Evolutionary conservation across 2,797 vertebrate species (phyloP).

Genomic region (Catamblyrhynchus diadema): DNA sequence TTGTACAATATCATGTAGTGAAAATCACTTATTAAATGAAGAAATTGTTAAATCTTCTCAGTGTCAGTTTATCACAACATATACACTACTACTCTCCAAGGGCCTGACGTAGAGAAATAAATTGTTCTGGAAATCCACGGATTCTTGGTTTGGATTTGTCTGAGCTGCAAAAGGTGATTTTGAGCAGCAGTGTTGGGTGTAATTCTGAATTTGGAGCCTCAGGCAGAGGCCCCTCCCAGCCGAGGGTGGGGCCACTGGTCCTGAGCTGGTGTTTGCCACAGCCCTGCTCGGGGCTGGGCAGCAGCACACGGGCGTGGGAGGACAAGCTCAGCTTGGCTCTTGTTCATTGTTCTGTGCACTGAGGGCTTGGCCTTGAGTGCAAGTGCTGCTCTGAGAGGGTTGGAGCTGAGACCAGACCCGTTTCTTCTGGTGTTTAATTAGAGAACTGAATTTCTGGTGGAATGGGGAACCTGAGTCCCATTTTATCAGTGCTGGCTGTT

Average conservation of each 20-base stretch:
- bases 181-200: neutral
- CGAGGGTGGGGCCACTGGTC: rapidly evolving
- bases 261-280: neutral
- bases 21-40: conserved; percentile 80
- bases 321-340: rapidly evolving
- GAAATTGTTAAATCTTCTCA: conserved; percentile 75
- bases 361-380: neutral
- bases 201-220: neutral
- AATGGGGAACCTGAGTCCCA: rapidly evolving
- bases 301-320: rapidly evolving
- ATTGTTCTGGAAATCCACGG: conserved; percentile 55
- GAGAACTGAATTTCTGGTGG: neutral
- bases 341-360: neutral
- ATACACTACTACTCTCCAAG: conserved; percentile 17
- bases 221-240: neutral
- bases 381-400: neutral
- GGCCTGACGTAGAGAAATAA: conserved; percentile 59
- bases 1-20: conserved; percentile 78
- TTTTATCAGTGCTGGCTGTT: rapidly evolving
- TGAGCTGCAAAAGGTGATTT: neutral
- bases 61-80: conserved; percentile 68
- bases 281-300: too few species aligned
- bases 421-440: neutral
- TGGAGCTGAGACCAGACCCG: neutral
- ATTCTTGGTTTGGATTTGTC: conserved; percentile 59